Percentiles rank a stretch among this genome's conserved stretches.
phyloP scores from a whole-genome alignment of 1,140 invertebrate species.

The Teleopsis dalmanni region DNA sequence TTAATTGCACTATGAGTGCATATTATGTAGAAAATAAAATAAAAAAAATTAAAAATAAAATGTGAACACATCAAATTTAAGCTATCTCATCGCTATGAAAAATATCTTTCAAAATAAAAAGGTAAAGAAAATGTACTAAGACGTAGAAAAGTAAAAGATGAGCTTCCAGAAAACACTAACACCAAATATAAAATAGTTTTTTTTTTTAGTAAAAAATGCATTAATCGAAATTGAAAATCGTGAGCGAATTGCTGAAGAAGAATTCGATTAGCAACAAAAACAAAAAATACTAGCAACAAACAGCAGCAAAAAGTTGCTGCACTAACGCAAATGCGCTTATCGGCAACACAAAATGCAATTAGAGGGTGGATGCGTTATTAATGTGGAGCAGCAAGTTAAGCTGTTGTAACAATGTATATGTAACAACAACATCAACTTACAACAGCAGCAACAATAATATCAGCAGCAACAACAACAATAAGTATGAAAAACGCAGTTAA shows the following conservation, averaged over 20 bases:
- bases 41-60: not conserved
- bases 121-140: too few species aligned
- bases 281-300: not conserved
- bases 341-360: slow-evolving; percentile 37
- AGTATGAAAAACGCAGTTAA: too few species aligned
- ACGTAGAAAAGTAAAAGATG: not conserved
- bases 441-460: too few species aligned
- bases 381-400: slow-evolving; percentile 26
- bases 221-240: slow-evolving; percentile 43
- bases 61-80: too few species aligned
- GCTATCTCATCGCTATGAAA: too few species aligned
- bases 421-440: too few species aligned
- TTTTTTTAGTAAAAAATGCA: too few species aligned
- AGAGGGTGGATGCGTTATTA: slow-evolving; percentile 45
- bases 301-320: slow-evolving; percentile 7
- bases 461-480: too few species aligned
- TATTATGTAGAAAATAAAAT: not conserved
- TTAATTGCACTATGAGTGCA: too few species aligned
- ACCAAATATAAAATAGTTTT: not conserved
- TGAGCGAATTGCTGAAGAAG: slow-evolving; percentile 16
- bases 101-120: too few species aligned
- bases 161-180: not conserved
- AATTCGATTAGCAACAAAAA: slow-evolving; percentile 11
- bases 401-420: not conserved
- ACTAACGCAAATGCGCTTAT: too few species aligned